Conservation (phyloP, 2,797 vertebrate species). For the Carapus acus region DNA sequence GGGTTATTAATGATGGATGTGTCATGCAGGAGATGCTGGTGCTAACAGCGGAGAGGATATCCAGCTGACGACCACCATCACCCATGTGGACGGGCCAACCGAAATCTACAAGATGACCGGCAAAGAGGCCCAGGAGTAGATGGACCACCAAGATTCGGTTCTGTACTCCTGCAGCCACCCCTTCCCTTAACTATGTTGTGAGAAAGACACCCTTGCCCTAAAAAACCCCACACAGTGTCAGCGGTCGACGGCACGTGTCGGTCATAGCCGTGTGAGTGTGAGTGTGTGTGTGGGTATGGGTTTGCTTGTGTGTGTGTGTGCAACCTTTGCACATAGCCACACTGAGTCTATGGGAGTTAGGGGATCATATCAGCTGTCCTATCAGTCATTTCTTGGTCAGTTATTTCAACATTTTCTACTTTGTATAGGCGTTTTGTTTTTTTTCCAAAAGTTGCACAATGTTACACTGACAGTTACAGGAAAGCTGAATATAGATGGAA, state of each 20-base stretch:
- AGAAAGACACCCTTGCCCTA: slow-evolving; percentile 6
- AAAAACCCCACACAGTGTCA: neutral
- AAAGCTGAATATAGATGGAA: slow-evolving; percentile 22
- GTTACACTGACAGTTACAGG: slow-evolving; percentile 25
- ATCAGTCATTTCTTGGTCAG: slow-evolving; percentile 47
- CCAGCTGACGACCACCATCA: slow-evolving; percentile 94
- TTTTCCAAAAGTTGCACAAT: slow-evolving; percentile 51
- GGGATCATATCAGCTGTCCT: slow-evolving; percentile 41
- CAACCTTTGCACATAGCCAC: slow-evolving; percentile 11
- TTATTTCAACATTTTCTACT: slow-evolving; percentile 33
- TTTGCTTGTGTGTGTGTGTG: no score
- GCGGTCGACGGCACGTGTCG: slow-evolving; percentile 30
- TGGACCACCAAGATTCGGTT: slow-evolving; percentile 5
- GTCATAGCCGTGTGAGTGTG: slow-evolving; percentile 19
- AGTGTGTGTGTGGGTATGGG: no score
- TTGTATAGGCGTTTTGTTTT: slow-evolving; percentile 32
- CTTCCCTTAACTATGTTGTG: slow-evolving; percentile 23
- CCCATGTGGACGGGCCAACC: slow-evolving; percentile 86
- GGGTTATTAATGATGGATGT: neutral
- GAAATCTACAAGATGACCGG: slow-evolving; percentile 92
- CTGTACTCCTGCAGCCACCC: slow-evolving; percentile 36
- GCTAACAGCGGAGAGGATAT: slow-evolving; percentile 86
- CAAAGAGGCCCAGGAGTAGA: slow-evolving; percentile 89
- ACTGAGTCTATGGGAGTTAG: slow-evolving; percentile 20
- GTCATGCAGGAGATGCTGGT: slow-evolving; percentile 75